Conservation (phyloP, 2,113 vertebrate genomes). For the Gallinago media region DNA sequence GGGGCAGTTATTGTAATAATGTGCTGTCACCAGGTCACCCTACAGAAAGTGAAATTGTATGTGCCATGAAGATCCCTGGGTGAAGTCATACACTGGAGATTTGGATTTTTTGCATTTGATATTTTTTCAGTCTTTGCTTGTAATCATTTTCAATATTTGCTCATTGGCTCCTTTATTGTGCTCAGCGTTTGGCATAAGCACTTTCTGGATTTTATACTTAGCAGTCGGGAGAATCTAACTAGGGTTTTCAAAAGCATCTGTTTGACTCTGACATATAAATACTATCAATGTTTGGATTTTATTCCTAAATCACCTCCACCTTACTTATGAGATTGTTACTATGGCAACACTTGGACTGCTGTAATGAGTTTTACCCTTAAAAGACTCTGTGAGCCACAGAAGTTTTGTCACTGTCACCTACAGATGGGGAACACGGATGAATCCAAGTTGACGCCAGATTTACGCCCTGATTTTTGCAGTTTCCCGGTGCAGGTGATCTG, state of each 20-base stretch:
- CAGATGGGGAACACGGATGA: neutral
- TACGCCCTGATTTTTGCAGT: neutral
- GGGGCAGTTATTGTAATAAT: neutral
- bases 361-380: neutral
- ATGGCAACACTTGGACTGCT: neutral
- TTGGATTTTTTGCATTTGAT: neutral
- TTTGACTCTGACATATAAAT: neutral
- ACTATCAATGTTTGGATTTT: neutral
- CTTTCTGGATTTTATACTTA: neutral
- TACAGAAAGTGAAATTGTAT: neutral
- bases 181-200: neutral
- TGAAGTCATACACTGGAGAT: neutral
- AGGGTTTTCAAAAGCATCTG: neutral
- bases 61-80: rapidly evolving
- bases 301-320: neutral
- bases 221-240: neutral
- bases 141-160: neutral
- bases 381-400: neutral
- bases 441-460: neutral
- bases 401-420: neutral
- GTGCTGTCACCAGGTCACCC: neutral
- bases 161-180: neutral
- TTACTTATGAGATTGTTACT: neutral
- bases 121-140: neutral
- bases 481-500: neutral